Conservation (phyloP, 2,113 vertebrate species). For the Phyllostomus discolor region DNA sequence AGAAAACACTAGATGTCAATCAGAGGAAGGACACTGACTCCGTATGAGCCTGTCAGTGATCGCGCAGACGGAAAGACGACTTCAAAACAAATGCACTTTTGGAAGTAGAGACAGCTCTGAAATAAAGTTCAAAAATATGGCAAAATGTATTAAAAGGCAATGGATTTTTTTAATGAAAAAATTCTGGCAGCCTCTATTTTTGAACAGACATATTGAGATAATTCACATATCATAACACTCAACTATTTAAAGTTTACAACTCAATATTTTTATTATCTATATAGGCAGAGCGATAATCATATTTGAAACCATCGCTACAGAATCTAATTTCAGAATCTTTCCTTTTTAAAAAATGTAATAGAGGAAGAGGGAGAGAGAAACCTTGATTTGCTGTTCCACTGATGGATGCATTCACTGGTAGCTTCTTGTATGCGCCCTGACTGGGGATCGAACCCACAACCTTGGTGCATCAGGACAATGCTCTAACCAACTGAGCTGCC, state of each 20-base stretch:
- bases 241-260: neutral
- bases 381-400: no score
- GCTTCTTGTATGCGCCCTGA: no score
- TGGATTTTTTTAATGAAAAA: neutral
- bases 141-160: neutral
- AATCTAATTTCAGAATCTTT: neutral
- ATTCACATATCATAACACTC: neutral
- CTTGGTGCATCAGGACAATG: no score
- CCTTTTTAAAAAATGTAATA: neutral
- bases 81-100: neutral
- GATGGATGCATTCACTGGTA: no score
- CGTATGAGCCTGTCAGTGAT: neutral
- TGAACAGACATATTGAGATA: neutral
- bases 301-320: neutral
- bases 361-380: no score
- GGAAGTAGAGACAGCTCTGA: neutral
- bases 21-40: neutral
- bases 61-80: neutral
- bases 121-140: neutral
- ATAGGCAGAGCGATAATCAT: neutral
- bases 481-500: no score
- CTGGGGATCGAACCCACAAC: no score
- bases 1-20: neutral
- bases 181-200: neutral
- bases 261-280: neutral